Percentiles rank a stretch among this genome's conserved stretches.
Evolutionary conservation across 2,797 vertebrate genomes (phyloP).

Genomic region (Leptoclinus maculatus): DNA sequence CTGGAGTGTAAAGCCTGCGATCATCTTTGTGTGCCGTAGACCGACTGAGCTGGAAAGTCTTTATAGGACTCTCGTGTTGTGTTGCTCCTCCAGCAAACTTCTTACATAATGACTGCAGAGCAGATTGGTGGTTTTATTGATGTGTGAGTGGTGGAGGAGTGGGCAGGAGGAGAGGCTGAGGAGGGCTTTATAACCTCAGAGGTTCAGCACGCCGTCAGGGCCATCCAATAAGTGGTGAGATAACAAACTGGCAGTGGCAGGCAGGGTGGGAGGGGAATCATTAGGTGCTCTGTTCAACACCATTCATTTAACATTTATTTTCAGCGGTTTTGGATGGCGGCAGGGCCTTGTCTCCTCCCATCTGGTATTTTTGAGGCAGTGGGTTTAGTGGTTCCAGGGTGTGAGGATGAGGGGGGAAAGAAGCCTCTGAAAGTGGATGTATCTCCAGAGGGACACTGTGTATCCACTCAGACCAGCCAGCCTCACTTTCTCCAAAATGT

Average conservation of each 20-base stretch:
- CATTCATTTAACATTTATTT: conserved; percentile 15
- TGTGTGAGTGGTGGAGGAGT: conserved; percentile 59
- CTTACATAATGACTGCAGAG: conserved; percentile 77
- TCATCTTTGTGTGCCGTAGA: conserved; percentile 17
- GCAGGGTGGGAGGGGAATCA: conserved; percentile 24
- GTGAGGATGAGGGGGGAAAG: not conserved
- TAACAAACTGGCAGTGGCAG: conserved; percentile 42
- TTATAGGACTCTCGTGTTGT: conserved; percentile 13
- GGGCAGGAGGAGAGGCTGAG: conserved; percentile 40
- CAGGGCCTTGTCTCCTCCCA: not conserved
- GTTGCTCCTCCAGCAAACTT: conserved; percentile 61
- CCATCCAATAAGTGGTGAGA: conserved; percentile 60
- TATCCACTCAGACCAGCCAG: not conserved
- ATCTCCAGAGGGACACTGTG: conserved; percentile 1
- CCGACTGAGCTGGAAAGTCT: conserved; percentile 14
- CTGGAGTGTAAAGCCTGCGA: conserved; percentile 21
- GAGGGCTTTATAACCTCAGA: conserved; percentile 48
- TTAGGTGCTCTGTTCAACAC: conserved; percentile 12
- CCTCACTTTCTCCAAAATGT: not conserved
- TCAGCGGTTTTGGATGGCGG: not conserved
- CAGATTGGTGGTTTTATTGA: conserved; percentile 73
- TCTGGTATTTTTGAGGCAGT: conserved; percentile 5
- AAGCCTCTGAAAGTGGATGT: conserved; percentile 8
- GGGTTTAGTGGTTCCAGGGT: not conserved
- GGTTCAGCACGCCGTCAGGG: conserved; percentile 40